These are phyloP conservation scores for Microdon myrmicae DNA, from an alignment of 2,888 invertebrate species.

Conservation along the genomic window DNA sequence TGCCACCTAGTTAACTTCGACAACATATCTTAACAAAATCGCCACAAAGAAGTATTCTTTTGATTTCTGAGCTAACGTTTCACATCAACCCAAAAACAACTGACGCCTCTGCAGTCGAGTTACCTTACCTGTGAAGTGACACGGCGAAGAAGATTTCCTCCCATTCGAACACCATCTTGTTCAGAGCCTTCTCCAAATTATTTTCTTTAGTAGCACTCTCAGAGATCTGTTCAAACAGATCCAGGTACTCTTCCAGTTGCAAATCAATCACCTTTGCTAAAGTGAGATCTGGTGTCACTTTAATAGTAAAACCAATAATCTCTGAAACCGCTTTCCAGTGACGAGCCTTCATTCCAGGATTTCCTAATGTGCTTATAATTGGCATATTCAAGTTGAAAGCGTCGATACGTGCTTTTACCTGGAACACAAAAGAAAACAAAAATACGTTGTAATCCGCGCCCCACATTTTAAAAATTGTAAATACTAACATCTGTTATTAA, in stretches of 20 bases:
- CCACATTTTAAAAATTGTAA: no score
- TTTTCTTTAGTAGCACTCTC: conserved; percentile 97
- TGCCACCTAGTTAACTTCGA: no score
- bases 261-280: conserved; percentile 89
- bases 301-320: conserved; percentile 91
- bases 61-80: no score
- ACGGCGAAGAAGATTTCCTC: conserved; percentile 80
- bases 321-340: conserved; percentile 97
- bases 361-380: conserved; percentile 91
- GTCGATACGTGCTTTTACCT: conserved; percentile 75
- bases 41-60: no score
- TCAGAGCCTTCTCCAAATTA: conserved; percentile 87
- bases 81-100: no score
- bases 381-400: conserved; percentile 89
- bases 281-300: conserved; percentile 83
- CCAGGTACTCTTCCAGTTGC: conserved; percentile 86
- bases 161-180: conserved; percentile 94
- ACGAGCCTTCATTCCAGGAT: conserved; percentile 90
- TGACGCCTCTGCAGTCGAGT: no score
- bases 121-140: conserved; percentile 73
- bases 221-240: conserved; percentile 90
- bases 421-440: conserved; percentile 9
- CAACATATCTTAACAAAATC: no score
- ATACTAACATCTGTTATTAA: conserved; percentile 74
- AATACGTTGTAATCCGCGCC: background rate